phyloP scores from a whole-genome alignment of 2,888 invertebrate species.

The Bunonema sp. region DNA sequence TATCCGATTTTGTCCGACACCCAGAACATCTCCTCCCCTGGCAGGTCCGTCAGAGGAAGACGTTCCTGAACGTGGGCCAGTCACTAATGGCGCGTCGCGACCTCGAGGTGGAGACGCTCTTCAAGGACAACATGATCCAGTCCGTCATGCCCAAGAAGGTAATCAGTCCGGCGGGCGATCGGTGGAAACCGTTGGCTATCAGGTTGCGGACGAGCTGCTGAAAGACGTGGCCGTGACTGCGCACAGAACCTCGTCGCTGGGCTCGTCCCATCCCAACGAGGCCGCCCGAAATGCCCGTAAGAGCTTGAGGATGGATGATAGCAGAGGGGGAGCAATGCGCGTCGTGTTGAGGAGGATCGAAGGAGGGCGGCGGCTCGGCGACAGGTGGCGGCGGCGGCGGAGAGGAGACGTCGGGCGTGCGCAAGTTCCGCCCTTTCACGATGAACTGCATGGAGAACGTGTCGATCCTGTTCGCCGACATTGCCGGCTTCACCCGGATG shows the following conservation, averaged over 20 bases:
- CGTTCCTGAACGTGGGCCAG: constrained; percentile 86
- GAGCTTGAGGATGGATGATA: constrained; percentile 11
- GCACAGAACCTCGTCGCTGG: no score
- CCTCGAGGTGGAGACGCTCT: constrained; percentile 75
- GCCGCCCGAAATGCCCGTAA: constrained; percentile 22
- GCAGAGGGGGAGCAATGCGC: no score
- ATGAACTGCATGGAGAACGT: constrained; percentile 92
- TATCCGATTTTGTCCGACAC: neutral
- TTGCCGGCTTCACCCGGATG: constrained; percentile 92
- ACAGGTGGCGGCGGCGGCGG: constrained; percentile 6
- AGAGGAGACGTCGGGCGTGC: constrained; percentile 20
- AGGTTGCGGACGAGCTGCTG: constrained; percentile 42
- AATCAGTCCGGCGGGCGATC: neutral
- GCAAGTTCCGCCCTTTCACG: constrained; percentile 72
- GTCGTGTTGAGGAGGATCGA: no score
- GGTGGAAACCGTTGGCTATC: neutral
- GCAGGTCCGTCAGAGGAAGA: constrained; percentile 72
- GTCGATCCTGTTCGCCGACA: constrained; percentile 78
- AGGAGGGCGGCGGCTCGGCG: constrained; percentile 6
- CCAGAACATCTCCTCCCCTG: neutral
- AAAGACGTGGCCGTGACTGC: constrained; percentile 51
- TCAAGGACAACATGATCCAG: constrained; percentile 90
- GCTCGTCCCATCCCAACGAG: no score
- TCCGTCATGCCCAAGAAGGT: constrained; percentile 77
- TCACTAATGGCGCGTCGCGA: constrained; percentile 73